phyloP scores from a whole-genome alignment of 2,888 invertebrate genomes.

The Brachylomia viminalis region DNA sequence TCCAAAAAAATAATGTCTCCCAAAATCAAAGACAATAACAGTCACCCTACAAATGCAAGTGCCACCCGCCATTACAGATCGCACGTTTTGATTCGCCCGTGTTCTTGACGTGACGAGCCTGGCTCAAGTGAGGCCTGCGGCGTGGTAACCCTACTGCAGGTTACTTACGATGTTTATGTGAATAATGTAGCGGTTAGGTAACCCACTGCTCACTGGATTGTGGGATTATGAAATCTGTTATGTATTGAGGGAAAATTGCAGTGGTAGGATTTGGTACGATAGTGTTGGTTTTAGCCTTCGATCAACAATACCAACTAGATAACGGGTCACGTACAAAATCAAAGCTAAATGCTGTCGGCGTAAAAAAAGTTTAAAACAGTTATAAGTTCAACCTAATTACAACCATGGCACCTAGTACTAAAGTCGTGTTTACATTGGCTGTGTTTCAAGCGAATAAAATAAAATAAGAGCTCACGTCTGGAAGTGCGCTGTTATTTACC shows the following conservation, averaged over 20 bases:
- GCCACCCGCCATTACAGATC: slow-evolving; percentile 73
- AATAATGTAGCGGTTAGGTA: slow-evolving; percentile 58
- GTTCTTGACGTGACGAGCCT: slow-evolving; percentile 63
- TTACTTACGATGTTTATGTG: slow-evolving; percentile 53
- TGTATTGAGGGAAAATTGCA: slow-evolving; percentile 40
- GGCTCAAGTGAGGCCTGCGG: slow-evolving; percentile 65
- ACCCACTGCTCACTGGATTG: slow-evolving; percentile 50
- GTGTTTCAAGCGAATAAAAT: no score
- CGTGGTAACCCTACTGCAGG: slow-evolving; percentile 70
- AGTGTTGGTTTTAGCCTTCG: neutral
- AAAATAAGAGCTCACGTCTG: no score
- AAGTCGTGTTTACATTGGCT: no score
- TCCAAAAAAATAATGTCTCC: neutral
- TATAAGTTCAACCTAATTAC: no score
- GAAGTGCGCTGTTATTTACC: no score
- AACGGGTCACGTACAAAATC: no score
- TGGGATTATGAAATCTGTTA: slow-evolving; percentile 61
- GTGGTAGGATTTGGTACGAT: neutral
- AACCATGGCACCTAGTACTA: no score
- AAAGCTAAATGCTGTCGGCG: no score
- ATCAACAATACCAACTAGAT: no score
- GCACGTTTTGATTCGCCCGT: slow-evolving; percentile 73
- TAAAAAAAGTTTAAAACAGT: no score
- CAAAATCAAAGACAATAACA: neutral
- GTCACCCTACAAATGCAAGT: slow-evolving; percentile 66